Evolutionary conservation across 2,797 vertebrate species (phyloP).

Genomic region (Phataginus tricuspis): DNA sequence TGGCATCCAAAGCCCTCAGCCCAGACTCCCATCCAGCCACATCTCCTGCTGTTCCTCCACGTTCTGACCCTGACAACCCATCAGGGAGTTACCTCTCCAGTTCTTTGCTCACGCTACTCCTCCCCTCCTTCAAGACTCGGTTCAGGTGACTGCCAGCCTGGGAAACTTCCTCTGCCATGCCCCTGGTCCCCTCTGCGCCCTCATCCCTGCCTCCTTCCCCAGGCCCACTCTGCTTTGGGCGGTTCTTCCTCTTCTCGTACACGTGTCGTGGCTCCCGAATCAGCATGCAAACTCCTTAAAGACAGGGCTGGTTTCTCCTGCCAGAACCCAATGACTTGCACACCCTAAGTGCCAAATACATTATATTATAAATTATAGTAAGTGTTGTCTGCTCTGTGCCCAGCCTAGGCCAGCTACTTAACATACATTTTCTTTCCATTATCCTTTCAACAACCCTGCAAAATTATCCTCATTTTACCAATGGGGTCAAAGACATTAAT

Average conservation of each 20-base stretch:
- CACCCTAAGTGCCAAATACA: not conserved
- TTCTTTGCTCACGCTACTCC: not conserved
- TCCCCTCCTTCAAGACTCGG: conserved; percentile 4
- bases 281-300: not conserved
- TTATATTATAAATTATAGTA: not conserved
- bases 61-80: not conserved
- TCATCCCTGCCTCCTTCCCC: not conserved
- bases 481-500: conserved; percentile 54
- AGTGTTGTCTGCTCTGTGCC: not conserved
- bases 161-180: not conserved
- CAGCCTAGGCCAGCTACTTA: not conserved
- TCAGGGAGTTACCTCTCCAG: not conserved
- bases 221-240: not conserved
- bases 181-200: not conserved
- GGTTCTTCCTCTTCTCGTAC: not conserved
- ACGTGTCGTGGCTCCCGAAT: not conserved
- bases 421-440: not conserved
- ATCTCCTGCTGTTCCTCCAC: not conserved
- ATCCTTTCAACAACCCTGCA: conserved; percentile 8
- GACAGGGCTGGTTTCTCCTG: not conserved
- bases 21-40: not conserved
- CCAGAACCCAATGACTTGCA: not conserved
- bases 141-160: not conserved
- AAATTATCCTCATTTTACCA: conserved; percentile 42
- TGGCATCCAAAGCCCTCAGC: not conserved